Conservation (phyloP, 2,797 vertebrate species). For the Helarctos malayanus region DNA sequence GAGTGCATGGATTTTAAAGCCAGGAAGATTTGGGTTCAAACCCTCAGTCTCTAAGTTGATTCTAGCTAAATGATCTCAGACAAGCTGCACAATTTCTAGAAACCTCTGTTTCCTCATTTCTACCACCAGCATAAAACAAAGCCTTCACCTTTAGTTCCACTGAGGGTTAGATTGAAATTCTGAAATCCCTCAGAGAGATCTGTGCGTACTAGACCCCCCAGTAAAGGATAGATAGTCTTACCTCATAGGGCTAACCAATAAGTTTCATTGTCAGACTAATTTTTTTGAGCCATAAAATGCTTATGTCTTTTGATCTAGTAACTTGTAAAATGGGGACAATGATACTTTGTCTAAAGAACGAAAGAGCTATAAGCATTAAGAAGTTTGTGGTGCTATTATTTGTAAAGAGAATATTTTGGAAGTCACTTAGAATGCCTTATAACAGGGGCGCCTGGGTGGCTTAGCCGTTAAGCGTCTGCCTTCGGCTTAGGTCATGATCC, state of each 20-base stretch:
- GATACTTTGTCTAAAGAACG: slow-evolving; percentile 11
- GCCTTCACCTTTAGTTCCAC: neutral
- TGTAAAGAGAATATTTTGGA: slow-evolving; percentile 51
- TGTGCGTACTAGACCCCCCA: neutral
- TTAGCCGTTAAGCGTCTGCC: too few relatives aligned
- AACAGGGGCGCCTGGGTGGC: neutral
- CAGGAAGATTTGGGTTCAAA: slow-evolving; percentile 9
- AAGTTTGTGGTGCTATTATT: slow-evolving; percentile 10
- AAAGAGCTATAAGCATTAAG: neutral
- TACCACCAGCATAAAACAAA: neutral
- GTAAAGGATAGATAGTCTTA: neutral
- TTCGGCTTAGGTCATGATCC: too few relatives aligned
- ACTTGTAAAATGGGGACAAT: slow-evolving; percentile 16
- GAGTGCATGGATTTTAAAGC: neutral
- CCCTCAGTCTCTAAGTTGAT: neutral
- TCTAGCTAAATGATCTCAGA: neutral
- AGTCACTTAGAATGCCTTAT: slow-evolving; percentile 34
- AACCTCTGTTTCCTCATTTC: slow-evolving; percentile 1
- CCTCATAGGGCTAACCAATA: neutral
- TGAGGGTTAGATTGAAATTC: neutral
- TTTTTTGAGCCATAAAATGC: neutral
- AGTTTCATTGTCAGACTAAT: slow-evolving; percentile 19
- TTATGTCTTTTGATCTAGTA: slow-evolving; percentile 19
- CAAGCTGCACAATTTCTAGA: neutral
- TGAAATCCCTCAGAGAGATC: neutral